Evolutionary conservation across 1,140 invertebrate genomes (phyloP).

Genomic region (Ericerus pela): DNA sequence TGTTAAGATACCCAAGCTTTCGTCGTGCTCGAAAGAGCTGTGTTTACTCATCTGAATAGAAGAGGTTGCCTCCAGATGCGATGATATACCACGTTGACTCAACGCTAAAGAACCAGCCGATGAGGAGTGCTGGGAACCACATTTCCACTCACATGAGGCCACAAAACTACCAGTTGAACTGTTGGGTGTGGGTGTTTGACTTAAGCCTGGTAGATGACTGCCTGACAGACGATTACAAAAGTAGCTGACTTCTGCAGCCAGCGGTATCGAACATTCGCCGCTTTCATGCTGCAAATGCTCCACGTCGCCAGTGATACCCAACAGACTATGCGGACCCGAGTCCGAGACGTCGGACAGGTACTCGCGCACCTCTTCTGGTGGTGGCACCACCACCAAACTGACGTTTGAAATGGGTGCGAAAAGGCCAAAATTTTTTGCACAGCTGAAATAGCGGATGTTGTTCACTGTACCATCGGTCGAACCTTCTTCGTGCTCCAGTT

Average conservation of each 20-base stretch:
- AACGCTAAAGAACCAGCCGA: conserved; percentile 25
- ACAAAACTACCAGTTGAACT: conserved; percentile 24
- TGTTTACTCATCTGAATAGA: conserved; percentile 40
- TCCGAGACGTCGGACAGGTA: conserved; percentile 15
- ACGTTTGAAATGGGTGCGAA: conserved; percentile 37
- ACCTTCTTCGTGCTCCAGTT: conserved; percentile 39
- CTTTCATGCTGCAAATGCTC: not conserved
- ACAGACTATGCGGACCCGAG: conserved; percentile 18
- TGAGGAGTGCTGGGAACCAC: conserved; percentile 27
- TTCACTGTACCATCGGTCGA: conserved; percentile 46
- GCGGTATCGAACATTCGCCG: not conserved
- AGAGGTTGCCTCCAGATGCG: not conserved
- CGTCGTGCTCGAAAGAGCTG: conserved; percentile 57
- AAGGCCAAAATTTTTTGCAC: conserved; percentile 34
- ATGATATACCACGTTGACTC: conserved; percentile 21
- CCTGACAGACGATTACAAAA: conserved; percentile 1
- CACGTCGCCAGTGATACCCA: conserved; percentile 7
- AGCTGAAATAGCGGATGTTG: conserved; percentile 39
- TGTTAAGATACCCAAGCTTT: conserved; percentile 66
- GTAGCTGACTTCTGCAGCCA: not conserved
- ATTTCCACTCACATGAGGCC: conserved; percentile 25
- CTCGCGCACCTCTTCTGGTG: not conserved
- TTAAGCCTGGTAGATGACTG: conserved; percentile 7
- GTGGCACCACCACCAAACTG: conserved; percentile 16
- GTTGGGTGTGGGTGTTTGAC: conserved; percentile 18